These are phyloP conservation scores for Belgica antarctica DNA, from an alignment of 2,888 invertebrate species.

Conservation along the genomic window DNA sequence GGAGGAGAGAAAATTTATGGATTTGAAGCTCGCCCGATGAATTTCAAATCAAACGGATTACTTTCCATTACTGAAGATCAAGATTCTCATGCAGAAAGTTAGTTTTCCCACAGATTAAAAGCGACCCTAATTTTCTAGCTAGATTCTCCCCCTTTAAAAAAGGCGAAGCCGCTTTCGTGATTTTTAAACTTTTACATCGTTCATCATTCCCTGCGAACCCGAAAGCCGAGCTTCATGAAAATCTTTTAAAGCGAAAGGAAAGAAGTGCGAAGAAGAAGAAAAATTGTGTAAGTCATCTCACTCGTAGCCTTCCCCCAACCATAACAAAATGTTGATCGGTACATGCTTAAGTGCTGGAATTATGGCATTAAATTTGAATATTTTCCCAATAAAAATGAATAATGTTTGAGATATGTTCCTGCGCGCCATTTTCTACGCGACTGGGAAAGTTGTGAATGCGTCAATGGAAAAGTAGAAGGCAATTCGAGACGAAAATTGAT, in stretches of 20 bases:
- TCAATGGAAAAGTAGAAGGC: neutral
- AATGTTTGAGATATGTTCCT: constrained; percentile 31
- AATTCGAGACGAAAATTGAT: neutral
- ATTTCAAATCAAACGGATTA: neutral
- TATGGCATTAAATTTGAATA: constrained; percentile 28
- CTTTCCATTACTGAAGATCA: constrained; percentile 4
- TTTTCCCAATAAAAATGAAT: constrained; percentile 42
- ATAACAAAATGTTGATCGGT: constrained; percentile 1
- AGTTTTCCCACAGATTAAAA: neutral
- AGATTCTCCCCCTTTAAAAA: constrained; percentile 11
- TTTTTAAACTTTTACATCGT: constrained; percentile 4
- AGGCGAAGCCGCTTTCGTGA: neutral
- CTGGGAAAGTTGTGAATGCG: neutral
- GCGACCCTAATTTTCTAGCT: neutral
- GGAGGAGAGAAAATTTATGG: neutral
- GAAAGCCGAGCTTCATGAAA: too few relatives aligned
- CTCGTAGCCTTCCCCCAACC: neutral
- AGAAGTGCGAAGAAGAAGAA: neutral
- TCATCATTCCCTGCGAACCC: constrained; percentile 19
- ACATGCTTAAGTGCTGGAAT: constrained; percentile 7
- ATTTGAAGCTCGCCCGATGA: neutral
- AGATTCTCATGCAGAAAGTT: neutral
- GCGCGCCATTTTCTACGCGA: neutral
- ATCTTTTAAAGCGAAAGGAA: neutral
- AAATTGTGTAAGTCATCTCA: constrained; percentile 3